A percentile compares a stretch with the other conserved stretches of the same genome.
These are phyloP conservation scores for Nycticorax nycticorax DNA, from an alignment of 2,113 vertebrate species.

Conservation along the genomic window DNA sequence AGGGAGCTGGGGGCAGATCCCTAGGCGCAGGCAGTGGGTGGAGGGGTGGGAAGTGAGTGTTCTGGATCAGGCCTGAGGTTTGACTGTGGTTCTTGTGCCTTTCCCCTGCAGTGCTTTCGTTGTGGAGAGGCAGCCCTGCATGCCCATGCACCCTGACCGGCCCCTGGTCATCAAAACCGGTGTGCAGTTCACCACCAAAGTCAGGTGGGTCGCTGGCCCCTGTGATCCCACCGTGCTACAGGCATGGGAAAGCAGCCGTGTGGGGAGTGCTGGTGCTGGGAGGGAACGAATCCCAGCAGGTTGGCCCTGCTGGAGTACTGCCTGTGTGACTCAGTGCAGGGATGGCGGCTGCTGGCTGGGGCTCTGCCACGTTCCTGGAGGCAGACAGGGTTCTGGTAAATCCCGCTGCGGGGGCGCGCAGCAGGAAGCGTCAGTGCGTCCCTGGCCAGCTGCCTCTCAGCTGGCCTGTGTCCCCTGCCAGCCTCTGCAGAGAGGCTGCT, in stretches of 20 bases:
- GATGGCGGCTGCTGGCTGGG: not conserved
- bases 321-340: not conserved
- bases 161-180: constrained; percentile 98
- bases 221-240: rapidly evolving
- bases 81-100: not conserved
- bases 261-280: not conserved
- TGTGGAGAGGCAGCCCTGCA: constrained; percentile 95
- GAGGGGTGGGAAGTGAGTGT: not conserved
- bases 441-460: not conserved
- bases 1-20: not conserved
- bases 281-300: not conserved
- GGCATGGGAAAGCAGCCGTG: not conserved
- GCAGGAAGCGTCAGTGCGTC: not conserved
- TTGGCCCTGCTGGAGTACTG: not conserved
- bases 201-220: constrained; percentile 80
- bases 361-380: not conserved
- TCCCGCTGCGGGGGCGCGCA: rapidly evolving
- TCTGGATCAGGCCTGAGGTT: not conserved
- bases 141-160: constrained; percentile 99
- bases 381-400: not conserved
- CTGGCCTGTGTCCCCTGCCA: not conserved
- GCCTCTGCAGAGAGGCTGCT: not conserved
- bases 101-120: constrained; percentile 87
- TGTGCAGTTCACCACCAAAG: constrained; percentile 99
- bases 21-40: rapidly evolving